These are phyloP conservation scores for Drosophila rufa DNA, from an alignment of 1,140 invertebrate species.

Conservation along the genomic window DNA sequence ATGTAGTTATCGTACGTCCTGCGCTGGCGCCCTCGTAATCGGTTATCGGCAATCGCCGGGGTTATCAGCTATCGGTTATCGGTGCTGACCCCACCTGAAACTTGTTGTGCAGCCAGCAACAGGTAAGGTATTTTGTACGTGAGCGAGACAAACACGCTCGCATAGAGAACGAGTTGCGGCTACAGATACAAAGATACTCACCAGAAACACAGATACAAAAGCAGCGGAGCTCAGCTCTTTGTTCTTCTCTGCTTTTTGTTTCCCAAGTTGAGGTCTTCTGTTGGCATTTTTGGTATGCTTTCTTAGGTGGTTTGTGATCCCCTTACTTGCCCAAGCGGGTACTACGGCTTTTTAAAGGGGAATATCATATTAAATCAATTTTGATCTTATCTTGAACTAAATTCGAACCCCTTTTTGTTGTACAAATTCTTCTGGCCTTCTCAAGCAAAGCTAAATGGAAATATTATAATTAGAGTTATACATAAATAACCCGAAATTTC, in stretches of 20 bases:
- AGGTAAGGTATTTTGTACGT: slow-evolving; percentile 41
- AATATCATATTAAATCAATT: too few species aligned
- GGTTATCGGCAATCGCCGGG: slow-evolving; percentile 27
- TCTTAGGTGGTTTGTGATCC: slow-evolving; percentile 37
- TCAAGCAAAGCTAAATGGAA: too few species aligned
- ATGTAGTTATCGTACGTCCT: slow-evolving; percentile 17
- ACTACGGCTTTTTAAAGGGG: background rate
- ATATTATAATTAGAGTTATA: too few species aligned
- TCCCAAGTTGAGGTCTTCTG: slow-evolving; percentile 32
- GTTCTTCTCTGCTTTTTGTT: slow-evolving; percentile 31
- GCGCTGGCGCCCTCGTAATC: slow-evolving; percentile 24
- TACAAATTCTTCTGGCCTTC: too few species aligned
- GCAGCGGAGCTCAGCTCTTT: slow-evolving; percentile 27
- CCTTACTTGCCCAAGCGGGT: slow-evolving; percentile 1
- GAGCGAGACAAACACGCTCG: slow-evolving; percentile 26
- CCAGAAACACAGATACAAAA: slow-evolving; percentile 12
- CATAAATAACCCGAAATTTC: too few species aligned
- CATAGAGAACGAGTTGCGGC: background rate
- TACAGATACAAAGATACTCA: slow-evolving; percentile 26
- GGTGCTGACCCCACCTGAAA: slow-evolving; percentile 27
- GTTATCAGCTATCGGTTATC: slow-evolving; percentile 33
- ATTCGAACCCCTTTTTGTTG: too few species aligned
- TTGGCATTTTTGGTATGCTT: slow-evolving; percentile 49
- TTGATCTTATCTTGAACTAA: too few species aligned
- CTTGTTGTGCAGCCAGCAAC: slow-evolving; percentile 49